Percentiles rank a stretch among this genome's conserved stretches.
phyloP scores from a whole-genome alignment of 1,140 invertebrate species.

The Cyclargus thomasi region DNA sequence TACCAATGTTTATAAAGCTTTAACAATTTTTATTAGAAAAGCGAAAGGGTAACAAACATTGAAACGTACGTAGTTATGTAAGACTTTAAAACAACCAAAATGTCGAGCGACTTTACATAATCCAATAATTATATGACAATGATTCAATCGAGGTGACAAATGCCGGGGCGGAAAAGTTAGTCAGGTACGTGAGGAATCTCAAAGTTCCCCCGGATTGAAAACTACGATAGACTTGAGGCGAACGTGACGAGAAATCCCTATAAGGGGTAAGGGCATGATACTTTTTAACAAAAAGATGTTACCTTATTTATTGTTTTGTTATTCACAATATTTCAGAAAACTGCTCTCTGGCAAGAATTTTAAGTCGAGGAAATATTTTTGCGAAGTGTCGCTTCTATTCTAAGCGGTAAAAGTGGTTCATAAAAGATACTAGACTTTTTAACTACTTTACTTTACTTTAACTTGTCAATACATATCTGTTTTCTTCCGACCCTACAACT shows the following conservation, averaged over 20 bases:
- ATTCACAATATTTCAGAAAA: slow-evolving; percentile 11
- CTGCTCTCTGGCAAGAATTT: slow-evolving; percentile 40
- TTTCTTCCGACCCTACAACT: too few species aligned
- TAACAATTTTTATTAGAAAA: too few species aligned
- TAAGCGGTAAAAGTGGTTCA: too few species aligned
- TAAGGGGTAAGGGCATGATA: slow-evolving; percentile 21
- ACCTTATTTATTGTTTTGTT: slow-evolving; percentile 38
- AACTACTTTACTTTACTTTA: too few species aligned
- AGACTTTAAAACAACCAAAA: not conserved
- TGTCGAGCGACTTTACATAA: not conserved
- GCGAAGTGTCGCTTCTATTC: too few species aligned
- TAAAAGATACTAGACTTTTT: too few species aligned
- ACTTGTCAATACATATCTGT: too few species aligned
- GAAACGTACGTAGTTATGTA: too few species aligned
- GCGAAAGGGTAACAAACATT: too few species aligned
- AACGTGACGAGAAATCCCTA: slow-evolving; percentile 59
- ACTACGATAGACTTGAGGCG: slow-evolving; percentile 59
- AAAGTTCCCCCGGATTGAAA: slow-evolving; percentile 61
- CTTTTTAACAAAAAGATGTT: slow-evolving; percentile 12
- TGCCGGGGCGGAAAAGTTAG: slow-evolving; percentile 42
- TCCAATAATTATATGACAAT: slow-evolving; percentile 30
- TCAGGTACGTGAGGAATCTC: slow-evolving; percentile 68
- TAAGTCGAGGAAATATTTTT: not conserved
- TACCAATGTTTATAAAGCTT: too few species aligned
- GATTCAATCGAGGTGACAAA: slow-evolving; percentile 39